Evolutionary conservation across 2,888 invertebrate species (phyloP).

Genomic region (Agrochola circellaris): DNA sequence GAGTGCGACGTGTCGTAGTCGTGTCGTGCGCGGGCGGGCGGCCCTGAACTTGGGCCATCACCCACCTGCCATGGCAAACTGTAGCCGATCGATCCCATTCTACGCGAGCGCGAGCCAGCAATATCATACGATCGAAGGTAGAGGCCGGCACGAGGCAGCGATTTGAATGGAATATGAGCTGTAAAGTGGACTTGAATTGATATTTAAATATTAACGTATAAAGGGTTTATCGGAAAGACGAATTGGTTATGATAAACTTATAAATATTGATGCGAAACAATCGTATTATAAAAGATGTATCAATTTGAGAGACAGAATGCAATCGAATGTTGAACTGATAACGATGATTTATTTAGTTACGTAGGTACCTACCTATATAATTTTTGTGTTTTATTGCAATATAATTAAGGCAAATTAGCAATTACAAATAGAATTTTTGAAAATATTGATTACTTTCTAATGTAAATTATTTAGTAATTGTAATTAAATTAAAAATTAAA

Average conservation of each 20-base stretch:
- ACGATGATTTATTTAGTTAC: neutral
- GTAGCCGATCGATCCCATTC: conserved; percentile 50
- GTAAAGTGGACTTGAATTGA: conserved; percentile 15
- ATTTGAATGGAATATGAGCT: conserved; percentile 55
- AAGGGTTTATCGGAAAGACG: conserved; percentile 10
- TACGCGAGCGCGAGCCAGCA: conserved; percentile 25
- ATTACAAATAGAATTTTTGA: neutral
- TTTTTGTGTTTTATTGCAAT: neutral
- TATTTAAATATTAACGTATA: conserved; percentile 23
- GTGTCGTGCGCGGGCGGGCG: conserved; percentile 24
- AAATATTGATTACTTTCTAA: neutral
- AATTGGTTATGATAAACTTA: conserved; percentile 14
- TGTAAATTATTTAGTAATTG: neutral
- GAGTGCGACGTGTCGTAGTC: conserved; percentile 36
- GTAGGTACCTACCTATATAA: too few species aligned
- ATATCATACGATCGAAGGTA: conserved; percentile 19
- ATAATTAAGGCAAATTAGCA: neutral
- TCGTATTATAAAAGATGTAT: neutral
- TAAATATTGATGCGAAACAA: neutral
- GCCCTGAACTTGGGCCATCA: conserved; percentile 63
- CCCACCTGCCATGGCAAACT: conserved; percentile 45
- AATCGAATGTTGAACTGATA: conserved; percentile 4
- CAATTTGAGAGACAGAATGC: neutral
- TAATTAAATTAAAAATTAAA: too few species aligned
- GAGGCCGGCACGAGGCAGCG: conserved; percentile 30